A percentile compares a stretch with the other conserved stretches of the same genome.
Conservation (phyloP, 2,113 vertebrate genomes). For the Boleophthalmus pectinirostris region DNA sequence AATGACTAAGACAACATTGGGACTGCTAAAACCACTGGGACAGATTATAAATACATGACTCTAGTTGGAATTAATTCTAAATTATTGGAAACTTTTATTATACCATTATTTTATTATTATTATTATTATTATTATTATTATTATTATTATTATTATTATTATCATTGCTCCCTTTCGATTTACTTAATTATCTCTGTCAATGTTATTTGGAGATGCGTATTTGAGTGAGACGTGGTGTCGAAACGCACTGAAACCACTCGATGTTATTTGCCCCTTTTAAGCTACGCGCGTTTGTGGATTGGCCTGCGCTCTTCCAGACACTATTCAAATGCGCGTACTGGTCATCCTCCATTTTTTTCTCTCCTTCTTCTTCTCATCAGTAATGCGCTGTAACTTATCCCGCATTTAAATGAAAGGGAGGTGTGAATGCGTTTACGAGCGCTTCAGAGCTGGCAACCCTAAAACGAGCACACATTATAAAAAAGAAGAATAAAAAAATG, state of each 20-base stretch:
- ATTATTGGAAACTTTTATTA: not conserved
- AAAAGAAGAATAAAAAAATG: constrained; percentile 19
- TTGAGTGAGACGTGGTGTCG: not conserved
- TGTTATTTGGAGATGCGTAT: not conserved
- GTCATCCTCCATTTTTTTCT: constrained; percentile 54
- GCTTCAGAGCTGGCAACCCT: constrained; percentile 59
- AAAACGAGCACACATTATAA: constrained; percentile 57
- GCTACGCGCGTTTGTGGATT: constrained; percentile 75
- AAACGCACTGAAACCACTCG: constrained; percentile 37
- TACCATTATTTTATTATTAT: not conserved
- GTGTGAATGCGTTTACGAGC: constrained; percentile 78
- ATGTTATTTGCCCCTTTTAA: constrained; percentile 32
- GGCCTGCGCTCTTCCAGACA: constrained; percentile 70
- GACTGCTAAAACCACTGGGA: not conserved
- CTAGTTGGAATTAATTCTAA: not conserved
- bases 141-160: not conserved
- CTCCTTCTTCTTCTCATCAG: constrained; percentile 41
- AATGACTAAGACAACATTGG: not conserved
- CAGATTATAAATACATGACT: not conserved
- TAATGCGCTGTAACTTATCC: constrained; percentile 76
- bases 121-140: not conserved
- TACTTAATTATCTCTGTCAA: not conserved
- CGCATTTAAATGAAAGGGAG: constrained; percentile 78
- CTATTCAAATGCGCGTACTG: constrained; percentile 76
- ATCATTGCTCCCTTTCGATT: not conserved